These are phyloP conservation scores for Ceratina japonica DNA, from an alignment of 1,140 invertebrate species.

Conservation along the genomic window DNA sequence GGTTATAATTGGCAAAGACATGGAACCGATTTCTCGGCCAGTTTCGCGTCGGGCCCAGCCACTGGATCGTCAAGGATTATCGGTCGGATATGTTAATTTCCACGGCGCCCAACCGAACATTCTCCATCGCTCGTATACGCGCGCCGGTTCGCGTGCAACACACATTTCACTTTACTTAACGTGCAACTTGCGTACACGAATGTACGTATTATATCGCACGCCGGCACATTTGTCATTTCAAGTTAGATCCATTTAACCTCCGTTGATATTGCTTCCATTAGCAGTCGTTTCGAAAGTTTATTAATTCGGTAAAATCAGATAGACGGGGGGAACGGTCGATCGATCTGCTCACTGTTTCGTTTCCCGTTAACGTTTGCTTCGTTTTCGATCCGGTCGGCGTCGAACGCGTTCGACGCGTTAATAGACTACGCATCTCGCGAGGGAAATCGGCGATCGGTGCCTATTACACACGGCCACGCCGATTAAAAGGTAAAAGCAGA, in stretches of 20 bases:
- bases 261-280: not conserved
- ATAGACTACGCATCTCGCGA: too few species aligned
- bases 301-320: not conserved
- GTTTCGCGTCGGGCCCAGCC: slow-evolving; percentile 40
- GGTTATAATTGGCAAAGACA: not conserved
- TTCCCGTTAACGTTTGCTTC: too few species aligned
- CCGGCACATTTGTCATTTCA: not conserved
- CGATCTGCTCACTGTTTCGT: too few species aligned
- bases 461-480: too few species aligned
- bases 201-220: too few species aligned
- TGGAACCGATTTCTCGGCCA: not conserved
- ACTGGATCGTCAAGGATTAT: slow-evolving; percentile 69
- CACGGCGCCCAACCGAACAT: slow-evolving; percentile 53
- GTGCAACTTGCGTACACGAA: not conserved
- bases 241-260: not conserved
- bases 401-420: too few species aligned
- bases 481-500: not conserved
- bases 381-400: too few species aligned
- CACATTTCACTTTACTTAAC: not conserved
- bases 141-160: not conserved
- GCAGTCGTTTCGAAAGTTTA: too few species aligned
- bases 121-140: slow-evolving; percentile 4
- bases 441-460: too few species aligned
- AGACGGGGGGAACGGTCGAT: too few species aligned
- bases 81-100: slow-evolving; percentile 77